Evolutionary conservation across 2,888 invertebrate species (phyloP), one percentile per base, ranked within the genome.

Genomic region (Elegia similella): DNA sequence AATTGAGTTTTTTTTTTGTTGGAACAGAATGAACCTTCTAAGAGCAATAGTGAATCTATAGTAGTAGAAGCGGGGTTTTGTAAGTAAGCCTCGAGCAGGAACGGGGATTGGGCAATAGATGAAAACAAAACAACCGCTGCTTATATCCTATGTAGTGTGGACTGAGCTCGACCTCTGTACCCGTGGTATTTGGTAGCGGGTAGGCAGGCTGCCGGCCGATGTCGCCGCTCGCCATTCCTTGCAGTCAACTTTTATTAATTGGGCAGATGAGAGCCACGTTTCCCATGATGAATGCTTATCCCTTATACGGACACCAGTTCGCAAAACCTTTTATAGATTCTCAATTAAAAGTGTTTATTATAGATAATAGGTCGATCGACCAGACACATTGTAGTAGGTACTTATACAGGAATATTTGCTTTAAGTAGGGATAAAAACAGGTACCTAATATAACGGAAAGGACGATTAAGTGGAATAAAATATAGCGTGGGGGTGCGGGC

Each of bases 301-400:
- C 90, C 90, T 72, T 91, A 86, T 89, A 91, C 67, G 88, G 89
- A 65, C 72, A 80, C 72, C 84, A 80, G 81, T 88, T 86, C 82
- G 87, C 89, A 81, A 90, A 91, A 88, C 90, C 89, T 90, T 90
- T 90, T 90, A 89, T 91, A 90, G 89, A 88, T 88, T 90, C 88
- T 86, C 88, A 90, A 91, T 91, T 91, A 91, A 90, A 88, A 89
- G 82, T 84, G 86, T 91, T 87, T 90, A 90, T 89, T 89, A 89
- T 87, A 85, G 85, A 84, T 89, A 89, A 88, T 88, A 86, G 85
- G 85, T 72, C 82, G 82, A 77, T 76, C 82, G 81, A 76, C 76
- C 79, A 78, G 81, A 82, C 86, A 82, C 86, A 74, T 71, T 81
- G 82, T 79, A 73, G 78, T 76, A 77, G 84, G 84, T 86, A 83